These are phyloP conservation scores for Aviceda leuphotes DNA, from an alignment of 2,797 vertebrate genomes.

Conservation along the genomic window DNA sequence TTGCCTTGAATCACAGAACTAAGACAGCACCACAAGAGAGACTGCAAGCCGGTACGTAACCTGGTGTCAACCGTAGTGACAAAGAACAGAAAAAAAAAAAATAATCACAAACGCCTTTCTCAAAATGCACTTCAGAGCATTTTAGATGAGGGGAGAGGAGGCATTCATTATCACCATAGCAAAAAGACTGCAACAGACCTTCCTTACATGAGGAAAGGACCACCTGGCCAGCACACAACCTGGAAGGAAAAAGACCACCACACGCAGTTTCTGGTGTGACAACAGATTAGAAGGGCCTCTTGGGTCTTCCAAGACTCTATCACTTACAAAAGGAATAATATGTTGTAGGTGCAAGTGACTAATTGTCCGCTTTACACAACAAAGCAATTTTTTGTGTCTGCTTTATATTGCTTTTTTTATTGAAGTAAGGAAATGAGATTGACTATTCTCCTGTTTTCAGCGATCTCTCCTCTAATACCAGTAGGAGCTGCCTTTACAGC, in stretches of 20 bases:
- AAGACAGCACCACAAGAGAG: background rate
- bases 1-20: background rate
- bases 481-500: background rate
- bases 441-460: background rate
- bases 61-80: background rate
- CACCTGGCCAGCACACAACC: background rate
- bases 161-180: background rate
- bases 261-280: background rate
- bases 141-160: background rate
- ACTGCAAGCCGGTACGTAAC: fast-evolving
- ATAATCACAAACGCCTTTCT: background rate
- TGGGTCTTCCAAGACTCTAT: too few relatives aligned
- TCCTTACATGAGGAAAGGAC: background rate
- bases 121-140: background rate
- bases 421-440: background rate
- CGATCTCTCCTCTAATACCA: background rate
- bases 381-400: background rate
- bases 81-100: background rate
- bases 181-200: background rate
- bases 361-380: background rate
- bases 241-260: background rate
- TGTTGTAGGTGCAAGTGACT: too few relatives aligned
- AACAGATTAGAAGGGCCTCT: background rate
- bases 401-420: background rate
- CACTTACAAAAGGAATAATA: too few relatives aligned